Evolutionary conservation across 2,797 vertebrate species (phyloP).

Genomic region (Pagetopsis macropterus): DNA sequence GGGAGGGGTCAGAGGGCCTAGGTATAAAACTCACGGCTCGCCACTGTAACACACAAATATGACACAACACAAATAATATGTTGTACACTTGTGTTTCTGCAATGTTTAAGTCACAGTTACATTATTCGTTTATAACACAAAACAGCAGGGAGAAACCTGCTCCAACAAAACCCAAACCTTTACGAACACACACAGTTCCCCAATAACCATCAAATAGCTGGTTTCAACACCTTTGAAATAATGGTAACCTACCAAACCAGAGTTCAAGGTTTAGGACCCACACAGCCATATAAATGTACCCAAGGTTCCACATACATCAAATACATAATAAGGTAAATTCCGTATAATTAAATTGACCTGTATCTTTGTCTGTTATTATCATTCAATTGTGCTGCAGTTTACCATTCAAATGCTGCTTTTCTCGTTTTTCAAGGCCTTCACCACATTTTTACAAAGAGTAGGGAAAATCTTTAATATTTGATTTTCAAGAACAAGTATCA

Average conservation of each 20-base stretch:
- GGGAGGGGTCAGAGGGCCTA: no score
- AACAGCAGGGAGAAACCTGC: constrained; percentile 36
- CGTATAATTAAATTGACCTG: neutral
- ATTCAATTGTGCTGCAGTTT: neutral
- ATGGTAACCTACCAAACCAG: constrained; percentile 28
- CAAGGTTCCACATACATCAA: neutral
- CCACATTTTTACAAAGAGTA: neutral
- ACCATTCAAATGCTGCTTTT: neutral
- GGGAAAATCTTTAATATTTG: neutral
- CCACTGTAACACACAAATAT: no score
- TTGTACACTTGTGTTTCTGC: constrained; percentile 15
- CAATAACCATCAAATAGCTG: constrained; percentile 4
- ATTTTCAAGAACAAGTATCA: neutral
- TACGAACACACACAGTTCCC: constrained; percentile 38
- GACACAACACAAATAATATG: no score
- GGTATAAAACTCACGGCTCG: no score
- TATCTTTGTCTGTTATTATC: constrained; percentile 2
- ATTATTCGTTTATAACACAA: constrained; percentile 50
- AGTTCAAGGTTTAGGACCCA: constrained; percentile 1
- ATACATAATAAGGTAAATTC: neutral
- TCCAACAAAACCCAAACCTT: constrained; percentile 49
- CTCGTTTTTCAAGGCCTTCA: neutral
- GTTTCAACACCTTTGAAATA: constrained; percentile 22
- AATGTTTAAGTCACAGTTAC: constrained; percentile 38
- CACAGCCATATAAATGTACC: neutral